Evolutionary conservation across 2,888 invertebrate species (phyloP).

Genomic region (Diarsia dahlii): DNA sequence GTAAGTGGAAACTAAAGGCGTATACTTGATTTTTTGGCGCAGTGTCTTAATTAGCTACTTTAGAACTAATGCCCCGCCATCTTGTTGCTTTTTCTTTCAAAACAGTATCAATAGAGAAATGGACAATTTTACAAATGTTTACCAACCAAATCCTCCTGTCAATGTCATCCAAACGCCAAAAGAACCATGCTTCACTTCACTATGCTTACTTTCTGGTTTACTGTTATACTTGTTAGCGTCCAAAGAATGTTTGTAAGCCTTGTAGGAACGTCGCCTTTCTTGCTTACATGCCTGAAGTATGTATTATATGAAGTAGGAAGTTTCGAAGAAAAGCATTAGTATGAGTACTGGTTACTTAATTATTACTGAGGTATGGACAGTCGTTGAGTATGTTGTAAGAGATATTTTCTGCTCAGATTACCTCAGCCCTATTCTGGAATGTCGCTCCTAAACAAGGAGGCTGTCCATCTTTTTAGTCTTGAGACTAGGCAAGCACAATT

Average conservation of each 20-base stretch:
- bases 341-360: conserved; percentile 54
- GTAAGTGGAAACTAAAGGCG: conserved; percentile 23
- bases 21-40: not conserved
- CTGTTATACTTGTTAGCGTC: conserved; percentile 36
- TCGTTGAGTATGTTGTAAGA: conserved; percentile 44
- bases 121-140: not conserved
- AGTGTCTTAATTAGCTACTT: no score
- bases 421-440: conserved; percentile 14
- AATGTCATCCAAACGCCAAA: not conserved
- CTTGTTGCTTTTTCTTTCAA: not conserved
- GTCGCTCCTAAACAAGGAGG: not conserved
- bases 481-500: not conserved
- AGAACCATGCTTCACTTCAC: not conserved
- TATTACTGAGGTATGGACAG: conserved; percentile 45
- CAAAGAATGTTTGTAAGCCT: conserved; percentile 52
- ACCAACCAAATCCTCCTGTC: not conserved
- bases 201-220: conserved; percentile 43
- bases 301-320: conserved; percentile 42
- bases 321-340: conserved; percentile 52
- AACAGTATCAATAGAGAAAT: not conserved
- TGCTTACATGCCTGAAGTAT: conserved; percentile 47
- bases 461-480: conserved; percentile 2
- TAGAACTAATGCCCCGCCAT: not conserved
- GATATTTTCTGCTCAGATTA: conserved; percentile 41
- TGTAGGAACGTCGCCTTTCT: conserved; percentile 43